Percentiles rank a stretch among this genome's conserved stretches.
Conservation (phyloP, 2,888 invertebrate genomes). For the Loripinus fragilis region DNA sequence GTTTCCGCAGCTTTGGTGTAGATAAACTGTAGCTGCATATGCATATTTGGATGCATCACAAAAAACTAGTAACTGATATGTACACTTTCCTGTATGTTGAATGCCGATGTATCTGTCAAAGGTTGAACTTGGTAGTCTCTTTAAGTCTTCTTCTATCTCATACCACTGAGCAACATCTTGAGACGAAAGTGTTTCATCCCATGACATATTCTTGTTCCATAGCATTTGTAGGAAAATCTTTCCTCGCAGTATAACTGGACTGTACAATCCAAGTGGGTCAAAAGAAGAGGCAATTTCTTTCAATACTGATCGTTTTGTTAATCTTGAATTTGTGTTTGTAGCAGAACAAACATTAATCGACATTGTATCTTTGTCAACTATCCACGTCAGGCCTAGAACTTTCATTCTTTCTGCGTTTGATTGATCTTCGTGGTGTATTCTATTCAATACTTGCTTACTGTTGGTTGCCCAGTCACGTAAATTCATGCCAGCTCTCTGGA, state of each 20-base stretch:
- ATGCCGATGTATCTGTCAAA: conserved; percentile 5
- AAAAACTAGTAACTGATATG: conserved; percentile 1
- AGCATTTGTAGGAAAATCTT: conserved; percentile 16
- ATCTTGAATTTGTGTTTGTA: background rate
- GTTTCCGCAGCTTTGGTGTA: conserved; percentile 10
- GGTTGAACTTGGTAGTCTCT: background rate
- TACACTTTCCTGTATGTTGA: background rate
- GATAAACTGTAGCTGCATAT: conserved; percentile 22
- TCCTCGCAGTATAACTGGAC: no score
- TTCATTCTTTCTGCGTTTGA: background rate
- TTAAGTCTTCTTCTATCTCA: background rate
- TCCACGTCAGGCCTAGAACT: conserved; percentile 3
- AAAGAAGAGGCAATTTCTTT: conserved; percentile 16
- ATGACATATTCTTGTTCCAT: conserved; percentile 13
- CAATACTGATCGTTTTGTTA: conserved; percentile 20
- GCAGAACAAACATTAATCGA: background rate
- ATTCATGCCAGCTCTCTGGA: conserved; percentile 6
- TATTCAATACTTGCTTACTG: background rate
- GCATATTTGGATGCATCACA: conserved; percentile 27
- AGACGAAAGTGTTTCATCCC: conserved; percentile 12
- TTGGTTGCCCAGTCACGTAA: conserved; percentile 15
- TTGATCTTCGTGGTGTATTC: background rate
- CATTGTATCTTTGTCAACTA: background rate
- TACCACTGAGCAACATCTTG: conserved; percentile 7
- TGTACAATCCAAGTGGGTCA: conserved; percentile 23